Evolutionary conservation across 2,888 invertebrate genomes (phyloP).

Genomic region (Pycnomerus fuliginosus): DNA sequence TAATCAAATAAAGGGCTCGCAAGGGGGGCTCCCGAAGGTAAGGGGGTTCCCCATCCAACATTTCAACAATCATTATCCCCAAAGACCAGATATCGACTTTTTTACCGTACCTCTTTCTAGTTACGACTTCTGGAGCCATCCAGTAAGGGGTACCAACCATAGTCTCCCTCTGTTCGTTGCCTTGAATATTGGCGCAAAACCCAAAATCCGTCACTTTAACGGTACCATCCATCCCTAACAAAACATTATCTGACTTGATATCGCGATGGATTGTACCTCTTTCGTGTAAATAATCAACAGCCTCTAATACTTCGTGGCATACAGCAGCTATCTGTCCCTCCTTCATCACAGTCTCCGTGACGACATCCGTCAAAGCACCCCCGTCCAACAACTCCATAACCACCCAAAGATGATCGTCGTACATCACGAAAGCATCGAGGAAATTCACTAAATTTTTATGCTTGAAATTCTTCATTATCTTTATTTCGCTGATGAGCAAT

Average conservation of each 20-base stretch:
- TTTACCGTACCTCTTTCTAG: constrained; percentile 89
- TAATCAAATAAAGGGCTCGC: constrained; percentile 90
- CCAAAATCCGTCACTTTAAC: constrained; percentile 97
- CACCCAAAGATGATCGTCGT: constrained; percentile 89
- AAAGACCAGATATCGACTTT: constrained; percentile 88
- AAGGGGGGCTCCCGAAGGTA: constrained; percentile 94
- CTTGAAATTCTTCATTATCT: constrained; percentile 85
- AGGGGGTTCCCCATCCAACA: constrained; percentile 96
- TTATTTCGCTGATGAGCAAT: constrained; percentile 92
- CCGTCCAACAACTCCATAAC: constrained; percentile 95
- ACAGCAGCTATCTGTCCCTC: constrained; percentile 96
- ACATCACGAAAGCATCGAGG: constrained; percentile 85
- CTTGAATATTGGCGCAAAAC: constrained; percentile 95
- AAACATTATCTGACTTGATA: constrained; percentile 96
- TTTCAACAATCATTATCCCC: constrained; percentile 98
- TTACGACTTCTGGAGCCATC: constrained; percentile 97
- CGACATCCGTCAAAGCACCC: constrained; percentile 95
- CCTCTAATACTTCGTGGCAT: constrained; percentile 84
- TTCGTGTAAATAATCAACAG: constrained; percentile 84
- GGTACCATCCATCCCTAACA: constrained; percentile 88
- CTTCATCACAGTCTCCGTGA: constrained; percentile 95
- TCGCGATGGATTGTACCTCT: constrained; percentile 92
- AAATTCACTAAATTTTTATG: constrained; percentile 97
- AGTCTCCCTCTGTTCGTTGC: constrained; percentile 92
- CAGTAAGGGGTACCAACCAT: constrained; percentile 98